Conservation (phyloP, 2,888 invertebrate genomes). For the Nebria salina region DNA sequence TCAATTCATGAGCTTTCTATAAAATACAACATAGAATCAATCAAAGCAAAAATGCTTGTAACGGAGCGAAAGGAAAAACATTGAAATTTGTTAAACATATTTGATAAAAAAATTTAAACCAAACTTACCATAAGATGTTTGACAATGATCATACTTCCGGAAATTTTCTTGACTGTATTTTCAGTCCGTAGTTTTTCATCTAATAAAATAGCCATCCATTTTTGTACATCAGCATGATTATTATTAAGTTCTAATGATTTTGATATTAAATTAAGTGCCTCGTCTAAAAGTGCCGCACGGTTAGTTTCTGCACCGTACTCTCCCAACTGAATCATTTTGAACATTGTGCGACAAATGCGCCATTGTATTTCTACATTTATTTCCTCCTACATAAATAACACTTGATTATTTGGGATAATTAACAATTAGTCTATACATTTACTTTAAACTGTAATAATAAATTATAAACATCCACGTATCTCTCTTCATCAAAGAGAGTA, state of each 20-base stretch:
- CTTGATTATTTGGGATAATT: background rate
- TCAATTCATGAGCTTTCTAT: constrained; percentile 77
- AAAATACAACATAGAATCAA: background rate
- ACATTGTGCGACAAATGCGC: constrained; percentile 82
- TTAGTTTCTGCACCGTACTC: constrained; percentile 62
- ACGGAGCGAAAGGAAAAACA: too few relatives aligned
- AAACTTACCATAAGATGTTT: constrained; percentile 21
- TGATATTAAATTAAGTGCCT: constrained; percentile 74
- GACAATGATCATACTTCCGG: constrained; percentile 15
- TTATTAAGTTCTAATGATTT: constrained; percentile 65
- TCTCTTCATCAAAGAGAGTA: constrained; percentile 71
- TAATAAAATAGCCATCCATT: constrained; percentile 76
- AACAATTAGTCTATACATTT: background rate
- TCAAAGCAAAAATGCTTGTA: background rate
- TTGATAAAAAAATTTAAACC: background rate
- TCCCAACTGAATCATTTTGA: constrained; percentile 75
- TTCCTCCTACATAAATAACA: constrained; percentile 33
- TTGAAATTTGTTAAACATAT: too few relatives aligned
- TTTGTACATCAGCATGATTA: constrained; percentile 62
- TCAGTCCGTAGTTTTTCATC: constrained; percentile 78
- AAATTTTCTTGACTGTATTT: constrained; percentile 55
- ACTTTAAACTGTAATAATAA: constrained; percentile 52
- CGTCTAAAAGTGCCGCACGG: constrained; percentile 68
- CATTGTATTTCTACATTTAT: constrained; percentile 70
- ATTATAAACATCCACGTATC: constrained; percentile 73